These are phyloP conservation scores for Athalia circularis DNA, from an alignment of 2,888 invertebrate genomes.

Conservation along the genomic window DNA sequence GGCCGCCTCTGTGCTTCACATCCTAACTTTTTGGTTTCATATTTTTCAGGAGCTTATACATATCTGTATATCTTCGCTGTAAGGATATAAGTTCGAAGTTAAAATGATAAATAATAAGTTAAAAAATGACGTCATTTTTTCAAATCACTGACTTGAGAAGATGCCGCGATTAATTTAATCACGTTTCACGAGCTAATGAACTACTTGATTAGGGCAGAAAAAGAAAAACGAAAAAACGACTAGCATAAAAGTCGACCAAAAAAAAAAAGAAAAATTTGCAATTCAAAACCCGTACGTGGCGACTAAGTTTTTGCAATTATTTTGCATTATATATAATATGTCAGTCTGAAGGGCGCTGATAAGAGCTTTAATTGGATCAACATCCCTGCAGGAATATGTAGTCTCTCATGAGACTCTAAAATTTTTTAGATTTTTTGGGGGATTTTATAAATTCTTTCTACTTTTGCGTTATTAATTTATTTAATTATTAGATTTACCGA, in stretches of 20 bases:
- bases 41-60: neutral
- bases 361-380: no score
- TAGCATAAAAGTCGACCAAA: neutral
- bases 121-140: neutral
- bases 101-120: neutral
- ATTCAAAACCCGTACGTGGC: no score
- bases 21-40: neutral
- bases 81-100: neutral
- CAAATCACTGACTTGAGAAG: neutral
- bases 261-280: neutral
- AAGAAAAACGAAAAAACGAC: constrained; percentile 5
- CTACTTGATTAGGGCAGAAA: constrained; percentile 21
- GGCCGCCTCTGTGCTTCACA: neutral
- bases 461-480: neutral
- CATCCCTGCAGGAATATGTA: constrained; percentile 2
- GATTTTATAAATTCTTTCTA: neutral
- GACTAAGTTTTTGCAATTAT: no score
- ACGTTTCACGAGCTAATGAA: constrained; percentile 39
- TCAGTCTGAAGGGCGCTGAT: no score
- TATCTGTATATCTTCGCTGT: neutral
- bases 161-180: constrained; percentile 27
- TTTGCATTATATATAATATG: neutral
- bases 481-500: no score
- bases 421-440: constrained; percentile 5
- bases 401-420: constrained; percentile 7